Evolutionary conservation across 2,888 invertebrate genomes (phyloP).

Genomic region (Ecliptopera silaceata): DNA sequence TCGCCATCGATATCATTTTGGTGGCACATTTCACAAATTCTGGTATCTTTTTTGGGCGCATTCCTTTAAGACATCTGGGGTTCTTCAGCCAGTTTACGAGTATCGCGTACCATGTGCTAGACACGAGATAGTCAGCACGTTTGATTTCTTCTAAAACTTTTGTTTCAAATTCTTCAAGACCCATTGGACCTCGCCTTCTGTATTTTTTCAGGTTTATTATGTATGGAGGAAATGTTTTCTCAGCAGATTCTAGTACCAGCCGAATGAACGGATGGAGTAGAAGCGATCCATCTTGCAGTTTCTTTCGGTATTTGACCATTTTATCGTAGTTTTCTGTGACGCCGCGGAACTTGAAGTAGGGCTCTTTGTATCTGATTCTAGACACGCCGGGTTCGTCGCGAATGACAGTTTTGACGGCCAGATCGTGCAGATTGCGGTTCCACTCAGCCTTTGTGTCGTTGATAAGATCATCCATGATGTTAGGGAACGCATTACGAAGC

Average conservation of each 20-base stretch:
- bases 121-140: slow-evolving; percentile 70
- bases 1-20: slow-evolving; percentile 80
- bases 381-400: slow-evolving; percentile 82
- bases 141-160: slow-evolving; percentile 68
- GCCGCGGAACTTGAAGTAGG: slow-evolving; percentile 84
- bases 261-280: slow-evolving; percentile 85
- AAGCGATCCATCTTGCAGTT: slow-evolving; percentile 81
- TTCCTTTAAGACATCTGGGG: slow-evolving; percentile 70
- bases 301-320: slow-evolving; percentile 82
- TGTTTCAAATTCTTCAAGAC: slow-evolving; percentile 59
- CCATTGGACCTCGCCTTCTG: slow-evolving; percentile 66
- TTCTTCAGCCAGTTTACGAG: slow-evolving; percentile 76
- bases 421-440: slow-evolving; percentile 83
- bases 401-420: slow-evolving; percentile 85
- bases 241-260: slow-evolving; percentile 80
- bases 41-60: slow-evolving; percentile 63
- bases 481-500: slow-evolving; percentile 81
- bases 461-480: slow-evolving; percentile 78
- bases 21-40: slow-evolving; percentile 71
- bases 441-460: slow-evolving; percentile 83
- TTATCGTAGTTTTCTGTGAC: slow-evolving; percentile 83
- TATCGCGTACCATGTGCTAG: slow-evolving; percentile 72
- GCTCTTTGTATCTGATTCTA: slow-evolving; percentile 70
- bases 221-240: slow-evolving; percentile 74
- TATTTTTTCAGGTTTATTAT: slow-evolving; percentile 81